Evolutionary conservation across 2,797 vertebrate genomes (phyloP).

Genomic region (Ctenochaetus hawaiiensis): DNA sequence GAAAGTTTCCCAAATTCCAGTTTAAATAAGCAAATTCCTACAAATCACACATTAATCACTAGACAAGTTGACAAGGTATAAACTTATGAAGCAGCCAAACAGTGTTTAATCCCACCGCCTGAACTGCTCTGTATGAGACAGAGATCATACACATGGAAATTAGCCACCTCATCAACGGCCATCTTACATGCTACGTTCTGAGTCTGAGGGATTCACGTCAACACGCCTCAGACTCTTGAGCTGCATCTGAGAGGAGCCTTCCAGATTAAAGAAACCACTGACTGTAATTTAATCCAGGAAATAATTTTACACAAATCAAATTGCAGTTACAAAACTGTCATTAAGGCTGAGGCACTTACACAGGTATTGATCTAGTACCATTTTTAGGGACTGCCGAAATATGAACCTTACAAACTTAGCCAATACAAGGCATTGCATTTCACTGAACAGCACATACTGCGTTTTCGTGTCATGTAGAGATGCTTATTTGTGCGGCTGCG

Average conservation of each 20-base stretch:
- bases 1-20: not conserved
- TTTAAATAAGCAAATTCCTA: conserved; percentile 3
- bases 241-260: too few relatives aligned
- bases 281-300: conserved; percentile 9
- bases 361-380: conserved; percentile 33
- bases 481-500: not conserved
- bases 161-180: conserved; percentile 3
- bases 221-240: not conserved
- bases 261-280: not conserved
- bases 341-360: conserved; percentile 37
- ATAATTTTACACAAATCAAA: not conserved
- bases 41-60: not conserved
- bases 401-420: conserved; percentile 19
- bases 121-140: not conserved
- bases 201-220: not conserved
- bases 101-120: conserved; percentile 17
- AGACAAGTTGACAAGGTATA: conserved; percentile 11
- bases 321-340: conserved; percentile 10
- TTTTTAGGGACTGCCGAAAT: conserved; percentile 29
- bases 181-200: not conserved
- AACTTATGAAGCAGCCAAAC: conserved; percentile 19
- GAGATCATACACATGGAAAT: conserved; percentile 21
- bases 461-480: conserved; percentile 14
- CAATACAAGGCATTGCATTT: conserved; percentile 9
- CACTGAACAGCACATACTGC: not conserved